Evolutionary conservation across 2,888 invertebrate species (phyloP).

Genomic region (Philereme transversata): DNA sequence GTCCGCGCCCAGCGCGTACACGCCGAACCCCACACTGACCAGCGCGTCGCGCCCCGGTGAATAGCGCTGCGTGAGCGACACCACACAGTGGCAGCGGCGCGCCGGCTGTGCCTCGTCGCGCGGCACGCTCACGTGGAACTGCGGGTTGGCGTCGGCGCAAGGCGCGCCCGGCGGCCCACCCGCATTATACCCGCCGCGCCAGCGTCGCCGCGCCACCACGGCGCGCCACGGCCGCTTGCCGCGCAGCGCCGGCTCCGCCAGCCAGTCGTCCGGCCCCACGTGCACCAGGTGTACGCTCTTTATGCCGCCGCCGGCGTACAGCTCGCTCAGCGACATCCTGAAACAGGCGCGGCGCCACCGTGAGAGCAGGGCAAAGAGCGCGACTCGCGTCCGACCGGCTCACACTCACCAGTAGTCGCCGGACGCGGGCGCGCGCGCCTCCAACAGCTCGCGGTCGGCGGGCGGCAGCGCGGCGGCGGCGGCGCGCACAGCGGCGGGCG

Average conservation of each 20-base stretch:
- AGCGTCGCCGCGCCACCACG: constrained; percentile 87
- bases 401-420: constrained; percentile 41
- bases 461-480: constrained; percentile 74
- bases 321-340: constrained; percentile 90
- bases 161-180: constrained; percentile 86
- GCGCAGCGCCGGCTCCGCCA: constrained; percentile 85
- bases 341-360: background rate
- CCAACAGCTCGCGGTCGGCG: constrained; percentile 86
- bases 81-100: background rate
- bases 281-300: constrained; percentile 83
- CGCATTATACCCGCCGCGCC: constrained; percentile 87
- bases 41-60: constrained; percentile 86
- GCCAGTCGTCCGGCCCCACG: constrained; percentile 91
- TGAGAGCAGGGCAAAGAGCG: too few relatives aligned
- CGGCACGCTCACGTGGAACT: constrained; percentile 6
- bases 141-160: constrained; percentile 2
- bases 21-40: constrained; percentile 17
- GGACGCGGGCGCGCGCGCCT: constrained; percentile 65
- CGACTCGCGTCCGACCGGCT: too few relatives aligned
- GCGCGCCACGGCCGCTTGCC: constrained; percentile 82
- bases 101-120: background rate
- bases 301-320: constrained; percentile 73
- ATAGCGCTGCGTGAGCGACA: constrained; percentile 79
- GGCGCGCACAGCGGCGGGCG: constrained; percentile 83
- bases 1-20: constrained; percentile 62